Conservation (phyloP, 2,888 invertebrate genomes). For the Drosophila suboccidentalis region DNA sequence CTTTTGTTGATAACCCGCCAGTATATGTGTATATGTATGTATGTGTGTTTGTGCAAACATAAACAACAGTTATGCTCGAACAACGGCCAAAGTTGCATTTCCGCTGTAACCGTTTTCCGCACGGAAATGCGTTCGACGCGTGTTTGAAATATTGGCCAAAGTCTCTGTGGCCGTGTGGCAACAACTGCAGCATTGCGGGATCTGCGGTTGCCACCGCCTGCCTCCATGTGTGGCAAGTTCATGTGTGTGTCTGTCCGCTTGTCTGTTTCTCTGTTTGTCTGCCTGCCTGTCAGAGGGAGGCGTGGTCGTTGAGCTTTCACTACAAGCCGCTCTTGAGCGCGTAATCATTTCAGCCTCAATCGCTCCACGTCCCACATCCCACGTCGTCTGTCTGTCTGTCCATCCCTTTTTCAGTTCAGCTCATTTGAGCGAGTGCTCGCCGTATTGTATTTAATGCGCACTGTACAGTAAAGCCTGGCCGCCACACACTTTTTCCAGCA, state of each 20-base stretch:
- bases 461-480: slow-evolving; percentile 20
- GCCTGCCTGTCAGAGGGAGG: slow-evolving; percentile 11
- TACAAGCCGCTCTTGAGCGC: slow-evolving; percentile 38
- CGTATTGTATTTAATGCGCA: slow-evolving; percentile 58
- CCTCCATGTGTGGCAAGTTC: slow-evolving; percentile 34
- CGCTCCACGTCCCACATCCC: not conserved
- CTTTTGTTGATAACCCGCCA: not conserved
- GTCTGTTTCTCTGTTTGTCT: not conserved
- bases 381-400: not conserved
- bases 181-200: slow-evolving; percentile 32
- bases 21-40: not conserved
- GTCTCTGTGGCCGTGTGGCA: slow-evolving; percentile 38
- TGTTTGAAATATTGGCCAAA: slow-evolving; percentile 80
- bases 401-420: slow-evolving; percentile 48
- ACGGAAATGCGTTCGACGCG: slow-evolving; percentile 81
- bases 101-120: slow-evolving; percentile 79
- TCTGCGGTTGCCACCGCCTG: slow-evolving; percentile 48
- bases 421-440: slow-evolving; percentile 63
- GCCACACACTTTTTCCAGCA: slow-evolving; percentile 28
- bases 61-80: slow-evolving; percentile 79
- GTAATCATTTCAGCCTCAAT: slow-evolving; percentile 50
- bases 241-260: slow-evolving; percentile 3
- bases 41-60: slow-evolving; percentile 62
- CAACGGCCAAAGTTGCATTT: slow-evolving; percentile 79
- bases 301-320: slow-evolving; percentile 27